Base-by-base conservation (phyloP, 1,140 invertebrate genomes). In the Zophobas atratus region DNA sequence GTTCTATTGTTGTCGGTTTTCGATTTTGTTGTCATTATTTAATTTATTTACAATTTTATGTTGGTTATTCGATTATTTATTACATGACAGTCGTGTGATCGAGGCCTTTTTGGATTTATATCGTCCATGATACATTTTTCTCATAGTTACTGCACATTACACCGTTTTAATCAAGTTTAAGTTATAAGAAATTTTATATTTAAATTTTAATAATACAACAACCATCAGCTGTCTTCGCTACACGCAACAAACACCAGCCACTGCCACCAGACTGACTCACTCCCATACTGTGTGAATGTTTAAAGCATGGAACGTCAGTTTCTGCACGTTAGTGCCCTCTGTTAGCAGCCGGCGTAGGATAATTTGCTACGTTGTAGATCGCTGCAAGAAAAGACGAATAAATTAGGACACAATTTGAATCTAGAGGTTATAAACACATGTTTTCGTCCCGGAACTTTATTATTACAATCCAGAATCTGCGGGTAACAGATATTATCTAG, bases 251-350 rank as follows among this genome's bases (percentile, higher is more conserved):
- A 67, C 60, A 67, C 60, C 43, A 38, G 39, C 38, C 60, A 67
- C 60, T 67, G 60, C 60, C 60, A 67, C 60, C 60, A 67, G 43
- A 67, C 60, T 67, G 39, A 67, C 60, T 67, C 60, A 43, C 60
- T 67, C 60, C 60, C 60, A 67, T 67, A n/a, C 60, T 41, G 38
- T 67, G 38, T 36, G n/a, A 43, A 43, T 67, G 39, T 67, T 67
- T 67, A n/a, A n/a, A 43, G 60, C 2, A 43, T 20, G 33, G n/a
- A 41, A 67, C 43, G 38, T 60, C 35, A 67, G 4, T n/a, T 43
- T 67, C 38, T 3, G 20, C 2, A 67, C 32, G 3, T 2, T 38
- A 1, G 8, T 41, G 38, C 38, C 60, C n/a, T 67, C 60, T 67
- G 2, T 5, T 46, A 8, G 43, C 43, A 8, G 3, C 8, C 43